Conservation (phyloP, 2,797 vertebrate genomes). For the Masticophis lateralis region DNA sequence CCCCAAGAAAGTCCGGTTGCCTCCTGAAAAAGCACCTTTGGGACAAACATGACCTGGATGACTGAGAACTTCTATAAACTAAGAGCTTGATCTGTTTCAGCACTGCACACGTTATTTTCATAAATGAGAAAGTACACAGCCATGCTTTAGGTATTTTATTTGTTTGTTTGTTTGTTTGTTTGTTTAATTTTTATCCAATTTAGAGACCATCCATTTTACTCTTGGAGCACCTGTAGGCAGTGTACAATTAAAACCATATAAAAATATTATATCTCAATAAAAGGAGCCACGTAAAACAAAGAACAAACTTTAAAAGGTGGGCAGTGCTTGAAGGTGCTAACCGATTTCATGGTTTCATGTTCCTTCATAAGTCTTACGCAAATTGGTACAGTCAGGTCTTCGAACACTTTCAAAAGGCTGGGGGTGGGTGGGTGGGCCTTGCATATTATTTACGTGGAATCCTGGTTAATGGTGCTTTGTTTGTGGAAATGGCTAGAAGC, state of each 20-base stretch:
- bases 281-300: neutral
- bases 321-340: neutral
- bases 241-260: neutral
- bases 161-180: neutral
- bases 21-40: no score
- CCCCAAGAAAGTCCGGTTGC: no score
- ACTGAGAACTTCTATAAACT: no score
- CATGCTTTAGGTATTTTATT: neutral
- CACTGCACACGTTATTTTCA: neutral
- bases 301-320: neutral
- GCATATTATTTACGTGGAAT: neutral
- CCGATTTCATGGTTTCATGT: neutral
- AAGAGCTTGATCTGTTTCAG: neutral
- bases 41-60: no score
- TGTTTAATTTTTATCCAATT: neutral
- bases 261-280: neutral
- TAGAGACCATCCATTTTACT: neutral
- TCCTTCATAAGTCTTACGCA: neutral
- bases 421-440: neutral
- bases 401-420: neutral
- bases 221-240: neutral
- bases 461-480: neutral
- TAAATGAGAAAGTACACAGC: neutral
- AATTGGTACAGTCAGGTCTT: neutral
- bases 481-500: neutral